Evolutionary conservation across 2,113 vertebrate genomes (phyloP), one percentile per base, ranked within the genome.

Genomic region (Sceloporus tristichus): DNA sequence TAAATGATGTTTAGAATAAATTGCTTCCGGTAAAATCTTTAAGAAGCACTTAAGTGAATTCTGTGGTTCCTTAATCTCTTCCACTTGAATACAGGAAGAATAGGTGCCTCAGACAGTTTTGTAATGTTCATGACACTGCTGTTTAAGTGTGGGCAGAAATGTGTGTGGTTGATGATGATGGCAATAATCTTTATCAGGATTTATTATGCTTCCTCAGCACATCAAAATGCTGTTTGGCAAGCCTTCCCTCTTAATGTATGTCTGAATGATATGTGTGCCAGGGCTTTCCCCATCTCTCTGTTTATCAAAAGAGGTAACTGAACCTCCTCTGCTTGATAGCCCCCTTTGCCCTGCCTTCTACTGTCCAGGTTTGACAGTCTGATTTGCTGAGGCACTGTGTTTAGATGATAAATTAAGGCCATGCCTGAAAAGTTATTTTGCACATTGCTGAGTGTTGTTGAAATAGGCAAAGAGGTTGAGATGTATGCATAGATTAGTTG

Each of bases 1-100:
- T 87, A 54, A 27, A 79, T 40, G 34, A 42, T 4, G n/a, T 27
- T 81, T 9, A 59, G 77, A 40, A 9, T 4, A 59, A 80, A 87
- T 73, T 86, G 34, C 53, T 87, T 87, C 70, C 79, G 74, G 25
- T 59, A 81, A 53, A 23, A 19, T 81, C 18, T 77, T 76, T 62
- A 87, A 0, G 59, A 89, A 91, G 38, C 54, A 0, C 87, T 89
- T 85, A 86, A 89, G 13, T 62, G 16, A 62, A 84, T 86, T 14
- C 53, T 79, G 18, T 34, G 78, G 66, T 87, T 86, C 84, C 29
- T 93, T 79, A 83, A 85, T 82, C 71, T 82, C 54, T 85, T 89
- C 71, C 80, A 75, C 56, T 90, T 34, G 82, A 88, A 88, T 92
- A 89, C 62, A 0, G 10, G 79, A 85, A 88, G 91, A 90, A 85